These are phyloP conservation scores for Catharus bicknelli DNA, from an alignment of 2,113 vertebrate species.

Conservation along the genomic window DNA sequence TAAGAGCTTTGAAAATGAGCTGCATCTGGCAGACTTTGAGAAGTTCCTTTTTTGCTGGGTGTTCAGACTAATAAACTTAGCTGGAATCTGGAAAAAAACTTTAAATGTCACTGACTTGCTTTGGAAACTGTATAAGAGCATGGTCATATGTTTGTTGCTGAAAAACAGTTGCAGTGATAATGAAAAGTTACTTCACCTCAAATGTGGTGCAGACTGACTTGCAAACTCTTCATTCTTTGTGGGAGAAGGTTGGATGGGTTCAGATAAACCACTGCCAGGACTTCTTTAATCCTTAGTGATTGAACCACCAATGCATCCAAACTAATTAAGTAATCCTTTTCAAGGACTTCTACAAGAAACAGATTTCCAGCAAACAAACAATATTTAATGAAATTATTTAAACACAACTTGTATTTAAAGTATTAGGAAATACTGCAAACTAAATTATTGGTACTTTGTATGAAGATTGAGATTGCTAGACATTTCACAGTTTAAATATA, in stretches of 20 bases:
- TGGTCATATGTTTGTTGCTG: background rate
- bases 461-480: background rate
- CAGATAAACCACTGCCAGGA: background rate
- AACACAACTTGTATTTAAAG: background rate
- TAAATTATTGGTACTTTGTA: background rate
- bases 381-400: background rate
- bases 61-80: background rate
- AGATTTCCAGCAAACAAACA: background rate
- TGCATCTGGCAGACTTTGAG: background rate
- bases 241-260: background rate
- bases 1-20: background rate
- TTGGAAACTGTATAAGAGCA: background rate
- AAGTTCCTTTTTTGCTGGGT: background rate
- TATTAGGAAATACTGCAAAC: background rate
- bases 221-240: background rate
- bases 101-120: background rate
- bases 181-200: background rate
- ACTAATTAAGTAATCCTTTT: background rate
- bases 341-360: background rate
- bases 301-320: background rate
- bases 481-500: background rate
- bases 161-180: background rate
- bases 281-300: background rate
- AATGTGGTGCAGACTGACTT: background rate
- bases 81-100: background rate